These are phyloP conservation scores for Furcifer pardalis DNA, from an alignment of 2,797 vertebrate genomes.

Conservation along the genomic window DNA sequence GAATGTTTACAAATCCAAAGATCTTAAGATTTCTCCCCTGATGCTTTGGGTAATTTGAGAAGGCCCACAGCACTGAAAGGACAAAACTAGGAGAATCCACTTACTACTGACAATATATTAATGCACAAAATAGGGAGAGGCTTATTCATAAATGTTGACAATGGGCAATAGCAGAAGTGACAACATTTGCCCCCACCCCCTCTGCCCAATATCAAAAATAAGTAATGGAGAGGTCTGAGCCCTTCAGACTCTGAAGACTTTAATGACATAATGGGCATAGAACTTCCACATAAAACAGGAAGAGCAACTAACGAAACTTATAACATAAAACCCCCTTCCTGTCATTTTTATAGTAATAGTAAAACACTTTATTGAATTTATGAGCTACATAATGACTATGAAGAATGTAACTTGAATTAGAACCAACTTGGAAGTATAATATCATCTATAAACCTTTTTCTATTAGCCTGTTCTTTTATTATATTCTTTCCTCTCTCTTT, in stretches of 20 bases:
- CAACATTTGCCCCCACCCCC: conserved; percentile 24
- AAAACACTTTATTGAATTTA: conserved; percentile 94
- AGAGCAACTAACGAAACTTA: conserved; percentile 83
- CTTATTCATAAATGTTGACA: neutral
- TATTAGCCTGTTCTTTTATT: conserved; percentile 74
- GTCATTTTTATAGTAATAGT: conserved; percentile 86
- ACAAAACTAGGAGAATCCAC: neutral
- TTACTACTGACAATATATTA: conserved; percentile 1
- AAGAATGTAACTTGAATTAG: conserved; percentile 97
- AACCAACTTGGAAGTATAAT: conserved; percentile 93
- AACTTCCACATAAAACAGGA: conserved; percentile 81
- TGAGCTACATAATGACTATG: conserved; percentile 95
- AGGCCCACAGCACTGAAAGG: neutral
- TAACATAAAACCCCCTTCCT: conserved; percentile 85
- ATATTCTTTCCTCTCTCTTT: conserved; percentile 59
- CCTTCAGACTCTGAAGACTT: conserved; percentile 80
- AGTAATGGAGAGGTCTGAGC: conserved; percentile 67
- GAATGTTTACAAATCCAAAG: neutral
- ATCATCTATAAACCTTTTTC: conserved; percentile 91
- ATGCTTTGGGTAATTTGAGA: conserved; percentile 1
- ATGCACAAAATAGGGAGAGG: neutral
- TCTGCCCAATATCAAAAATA: conserved; percentile 4
- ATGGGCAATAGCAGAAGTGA: neutral
- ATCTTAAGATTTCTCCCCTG: neutral
- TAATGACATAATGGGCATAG: conserved; percentile 81